Conservation (phyloP, 2,113 vertebrate genomes). For the Astur gentilis region DNA sequence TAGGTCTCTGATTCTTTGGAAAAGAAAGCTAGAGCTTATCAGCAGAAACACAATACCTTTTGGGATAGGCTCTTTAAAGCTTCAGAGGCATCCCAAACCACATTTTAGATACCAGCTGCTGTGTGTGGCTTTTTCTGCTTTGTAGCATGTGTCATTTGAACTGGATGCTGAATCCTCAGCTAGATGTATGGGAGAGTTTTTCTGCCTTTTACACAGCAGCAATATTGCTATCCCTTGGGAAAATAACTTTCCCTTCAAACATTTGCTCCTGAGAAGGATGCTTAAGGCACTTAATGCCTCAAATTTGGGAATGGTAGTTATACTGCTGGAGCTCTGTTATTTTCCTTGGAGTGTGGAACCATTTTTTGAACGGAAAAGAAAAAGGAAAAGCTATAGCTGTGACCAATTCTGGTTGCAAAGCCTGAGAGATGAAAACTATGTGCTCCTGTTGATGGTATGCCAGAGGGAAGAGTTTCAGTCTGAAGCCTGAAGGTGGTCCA, state of each 20-base stretch:
- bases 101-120: neutral
- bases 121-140: neutral
- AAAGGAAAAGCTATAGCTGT: neutral
- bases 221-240: neutral
- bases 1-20: neutral
- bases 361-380: neutral
- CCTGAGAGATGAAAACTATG: neutral
- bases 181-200: neutral
- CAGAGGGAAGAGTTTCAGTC: neutral
- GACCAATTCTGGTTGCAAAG: neutral
- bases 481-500: neutral
- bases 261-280: neutral
- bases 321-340: neutral
- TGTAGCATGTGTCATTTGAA: neutral
- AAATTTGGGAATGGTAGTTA: neutral
- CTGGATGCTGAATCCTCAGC: neutral
- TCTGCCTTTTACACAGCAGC: neutral
- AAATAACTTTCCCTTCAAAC: neutral
- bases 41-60: neutral
- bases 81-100: neutral
- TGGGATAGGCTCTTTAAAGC: neutral
- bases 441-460: neutral
- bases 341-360: neutral
- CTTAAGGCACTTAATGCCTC: neutral
- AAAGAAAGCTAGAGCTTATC: neutral